phyloP scores from a whole-genome alignment of 1,140 invertebrate genomes.

The Drosophila pallidifrons region DNA sequence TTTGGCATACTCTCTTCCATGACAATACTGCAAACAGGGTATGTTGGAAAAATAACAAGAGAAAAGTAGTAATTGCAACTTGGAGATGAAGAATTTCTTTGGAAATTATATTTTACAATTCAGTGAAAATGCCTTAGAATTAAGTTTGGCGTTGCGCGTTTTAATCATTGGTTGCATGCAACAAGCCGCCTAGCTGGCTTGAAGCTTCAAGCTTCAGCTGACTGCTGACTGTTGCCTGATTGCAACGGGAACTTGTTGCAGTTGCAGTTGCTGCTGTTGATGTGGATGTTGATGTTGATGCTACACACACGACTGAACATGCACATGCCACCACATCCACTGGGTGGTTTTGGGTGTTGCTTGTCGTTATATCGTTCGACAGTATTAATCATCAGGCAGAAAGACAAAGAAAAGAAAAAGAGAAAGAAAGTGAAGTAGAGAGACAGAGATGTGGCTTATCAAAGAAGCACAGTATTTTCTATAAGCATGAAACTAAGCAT shows the following conservation, averaged over 20 bases:
- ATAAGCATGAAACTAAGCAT: background rate
- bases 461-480: too few relatives aligned
- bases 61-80: slow-evolving; percentile 69
- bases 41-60: slow-evolving; percentile 43
- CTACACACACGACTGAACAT: slow-evolving; percentile 56
- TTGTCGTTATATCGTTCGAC: slow-evolving; percentile 65
- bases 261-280: background rate
- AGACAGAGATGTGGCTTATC: background rate
- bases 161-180: slow-evolving; percentile 80
- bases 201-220: background rate
- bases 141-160: slow-evolving; percentile 70
- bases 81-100: slow-evolving; percentile 65
- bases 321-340: slow-evolving; percentile 36
- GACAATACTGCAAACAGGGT: slow-evolving; percentile 3
- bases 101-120: slow-evolving; percentile 77
- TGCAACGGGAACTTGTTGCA: slow-evolving; percentile 64
- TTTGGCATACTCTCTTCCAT: background rate
- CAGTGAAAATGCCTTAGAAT: slow-evolving; percentile 76
- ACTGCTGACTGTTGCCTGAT: background rate
- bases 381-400: slow-evolving; percentile 55
- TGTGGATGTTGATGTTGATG: slow-evolving; percentile 3
- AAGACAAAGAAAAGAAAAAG: background rate
- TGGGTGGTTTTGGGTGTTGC: slow-evolving; percentile 66
- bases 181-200: slow-evolving; percentile 19
- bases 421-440: slow-evolving; percentile 1